These are phyloP conservation scores for Gryllus bimaculatus DNA, from an alignment of 1,140 invertebrate genomes.

Conservation along the genomic window DNA sequence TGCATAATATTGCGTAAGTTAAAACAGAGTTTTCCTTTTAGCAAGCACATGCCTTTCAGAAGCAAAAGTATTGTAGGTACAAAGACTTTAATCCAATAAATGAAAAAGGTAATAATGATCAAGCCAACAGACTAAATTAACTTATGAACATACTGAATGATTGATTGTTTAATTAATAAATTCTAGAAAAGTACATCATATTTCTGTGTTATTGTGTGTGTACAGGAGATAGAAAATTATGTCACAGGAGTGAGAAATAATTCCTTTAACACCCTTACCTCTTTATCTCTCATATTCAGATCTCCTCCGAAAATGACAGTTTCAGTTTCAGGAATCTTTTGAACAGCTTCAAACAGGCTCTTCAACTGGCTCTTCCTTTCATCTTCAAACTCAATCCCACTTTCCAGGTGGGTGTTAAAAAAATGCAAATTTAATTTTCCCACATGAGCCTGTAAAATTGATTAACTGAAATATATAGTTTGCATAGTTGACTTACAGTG, in stretches of 20 bases:
- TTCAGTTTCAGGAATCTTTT: slow-evolving; percentile 27
- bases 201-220: too few species aligned
- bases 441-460: slow-evolving; percentile 35
- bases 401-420: slow-evolving; percentile 51
- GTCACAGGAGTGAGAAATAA: neutral
- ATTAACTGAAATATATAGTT: neutral
- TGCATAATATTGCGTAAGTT: too few species aligned
- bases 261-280: slow-evolving; percentile 32
- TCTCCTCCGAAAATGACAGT: slow-evolving; percentile 50
- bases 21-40: too few species aligned
- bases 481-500: too few species aligned
- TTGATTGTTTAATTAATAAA: too few species aligned
- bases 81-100: too few species aligned
- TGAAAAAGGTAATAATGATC: too few species aligned
- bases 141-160: too few species aligned
- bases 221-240: neutral
- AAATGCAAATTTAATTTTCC: slow-evolving; percentile 37
- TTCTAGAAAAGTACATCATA: too few species aligned
- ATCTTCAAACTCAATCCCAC: slow-evolving; percentile 38
- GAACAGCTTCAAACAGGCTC: slow-evolving; percentile 34
- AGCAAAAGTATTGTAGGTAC: too few species aligned
- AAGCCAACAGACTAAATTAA: too few species aligned
- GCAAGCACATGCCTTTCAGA: too few species aligned
- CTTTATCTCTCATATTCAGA: slow-evolving; percentile 49
- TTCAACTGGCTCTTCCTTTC: slow-evolving; percentile 41